These are phyloP conservation scores for Tetanocera ferruginea DNA, from an alignment of 2,888 invertebrate genomes.

Conservation along the genomic window DNA sequence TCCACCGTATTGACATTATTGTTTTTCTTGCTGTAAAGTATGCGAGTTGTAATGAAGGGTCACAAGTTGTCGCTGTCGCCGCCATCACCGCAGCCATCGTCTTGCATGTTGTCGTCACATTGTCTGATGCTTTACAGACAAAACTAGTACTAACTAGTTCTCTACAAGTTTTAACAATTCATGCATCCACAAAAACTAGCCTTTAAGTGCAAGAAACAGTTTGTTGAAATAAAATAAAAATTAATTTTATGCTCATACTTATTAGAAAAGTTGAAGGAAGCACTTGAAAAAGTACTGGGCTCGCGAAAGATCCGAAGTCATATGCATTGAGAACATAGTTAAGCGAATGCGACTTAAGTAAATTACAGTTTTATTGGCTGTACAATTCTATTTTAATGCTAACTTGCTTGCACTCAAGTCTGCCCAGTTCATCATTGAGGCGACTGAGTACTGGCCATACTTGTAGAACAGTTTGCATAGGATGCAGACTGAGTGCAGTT, in stretches of 20 bases:
- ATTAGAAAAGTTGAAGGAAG: no score
- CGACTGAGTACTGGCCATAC: background rate
- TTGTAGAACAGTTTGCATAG: background rate
- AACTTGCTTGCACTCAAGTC: background rate
- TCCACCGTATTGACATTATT: background rate
- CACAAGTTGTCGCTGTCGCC: background rate
- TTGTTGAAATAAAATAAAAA: no score
- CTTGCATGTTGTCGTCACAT: constrained; percentile 10
- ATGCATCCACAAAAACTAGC: no score
- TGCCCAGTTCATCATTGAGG: background rate
- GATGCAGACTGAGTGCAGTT: background rate
- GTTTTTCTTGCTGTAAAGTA: constrained; percentile 14
- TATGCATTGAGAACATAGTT: background rate
- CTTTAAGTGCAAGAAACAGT: no score
- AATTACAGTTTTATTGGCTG: constrained; percentile 35
- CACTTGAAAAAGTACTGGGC: background rate
- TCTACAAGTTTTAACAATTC: no score
- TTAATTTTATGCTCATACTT: no score
- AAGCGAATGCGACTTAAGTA: background rate
- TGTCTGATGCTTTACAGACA: constrained; percentile 14
- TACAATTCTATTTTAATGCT: constrained; percentile 9
- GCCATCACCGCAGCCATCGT: background rate
- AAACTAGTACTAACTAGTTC: no score
- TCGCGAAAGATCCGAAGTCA: background rate
- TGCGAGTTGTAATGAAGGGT: background rate